phyloP scores from a whole-genome alignment of 53 echinoderm and acorn worm species.

The Apostichopus leukothele region DNA sequence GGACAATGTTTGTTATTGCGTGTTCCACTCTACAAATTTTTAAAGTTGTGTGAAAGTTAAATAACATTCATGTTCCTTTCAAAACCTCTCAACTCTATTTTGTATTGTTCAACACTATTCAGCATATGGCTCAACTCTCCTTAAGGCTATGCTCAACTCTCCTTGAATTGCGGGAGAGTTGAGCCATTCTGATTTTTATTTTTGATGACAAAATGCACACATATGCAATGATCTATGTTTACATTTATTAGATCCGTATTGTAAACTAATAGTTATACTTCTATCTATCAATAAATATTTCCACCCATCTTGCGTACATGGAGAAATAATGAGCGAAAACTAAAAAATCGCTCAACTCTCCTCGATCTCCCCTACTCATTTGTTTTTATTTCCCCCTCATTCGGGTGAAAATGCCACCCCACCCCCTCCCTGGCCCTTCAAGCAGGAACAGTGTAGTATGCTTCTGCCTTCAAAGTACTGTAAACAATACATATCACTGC shows the following conservation, averaged over 20 bases:
- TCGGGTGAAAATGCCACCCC: no score
- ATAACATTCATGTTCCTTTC: no score
- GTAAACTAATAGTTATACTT: background rate
- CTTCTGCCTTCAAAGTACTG: no score
- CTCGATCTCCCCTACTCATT: slow-evolving; percentile 18
- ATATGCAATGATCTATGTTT: background rate
- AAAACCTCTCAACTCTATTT: no score
- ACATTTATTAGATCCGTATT: background rate
- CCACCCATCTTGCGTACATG: background rate
- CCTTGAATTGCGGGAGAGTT: slow-evolving; percentile 57
- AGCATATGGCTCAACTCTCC: slow-evolving; percentile 57
- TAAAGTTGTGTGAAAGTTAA: no score
- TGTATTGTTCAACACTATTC: no score
- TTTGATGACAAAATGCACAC: slow-evolving; percentile 10
- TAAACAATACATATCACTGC: no score
- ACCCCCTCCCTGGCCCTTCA: no score
- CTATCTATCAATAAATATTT: background rate
- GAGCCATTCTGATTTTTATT: slow-evolving; percentile 50
- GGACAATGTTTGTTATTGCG: no score
- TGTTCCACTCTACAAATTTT: no score
- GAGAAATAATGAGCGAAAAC: slow-evolving; percentile 30
- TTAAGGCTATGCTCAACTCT: slow-evolving; percentile 59
- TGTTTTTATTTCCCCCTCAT: no score
- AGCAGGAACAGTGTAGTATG: no score
- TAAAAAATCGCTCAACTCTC: slow-evolving; percentile 48